A percentile compares a stretch with the other conserved stretches of the same genome.
These are phyloP conservation scores for Anthophora plumipes DNA, from an alignment of 2,888 invertebrate species.

Conservation along the genomic window DNA sequence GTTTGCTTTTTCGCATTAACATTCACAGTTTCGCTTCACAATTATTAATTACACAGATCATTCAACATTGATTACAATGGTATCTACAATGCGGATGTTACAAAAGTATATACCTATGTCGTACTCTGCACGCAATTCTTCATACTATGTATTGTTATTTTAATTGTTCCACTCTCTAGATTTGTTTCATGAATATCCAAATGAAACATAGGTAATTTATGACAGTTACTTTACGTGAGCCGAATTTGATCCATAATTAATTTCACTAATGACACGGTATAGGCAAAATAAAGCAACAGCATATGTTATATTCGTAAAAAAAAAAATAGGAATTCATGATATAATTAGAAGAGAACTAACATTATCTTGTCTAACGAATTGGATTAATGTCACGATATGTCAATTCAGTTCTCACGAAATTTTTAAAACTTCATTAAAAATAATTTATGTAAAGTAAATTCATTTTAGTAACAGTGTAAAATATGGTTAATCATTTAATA, in stretches of 20 bases:
- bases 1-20: constrained; percentile 58
- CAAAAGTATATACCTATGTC: constrained; percentile 68
- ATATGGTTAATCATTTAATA: too few relatives aligned
- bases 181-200: constrained; percentile 18
- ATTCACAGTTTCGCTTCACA: constrained; percentile 42
- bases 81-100: constrained; percentile 73
- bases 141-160: constrained; percentile 29
- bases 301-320: too few relatives aligned
- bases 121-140: constrained; percentile 42
- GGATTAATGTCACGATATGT: too few relatives aligned
- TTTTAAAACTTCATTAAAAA: too few relatives aligned
- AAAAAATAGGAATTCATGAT: too few relatives aligned
- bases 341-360: too few relatives aligned
- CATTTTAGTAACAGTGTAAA: too few relatives aligned
- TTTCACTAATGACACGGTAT: background rate
- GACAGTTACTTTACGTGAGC: background rate
- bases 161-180: constrained; percentile 39
- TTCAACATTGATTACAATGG: constrained; percentile 49
- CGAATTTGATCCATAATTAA: background rate
- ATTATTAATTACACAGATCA: constrained; percentile 44
- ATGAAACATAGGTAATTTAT: background rate
- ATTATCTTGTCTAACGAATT: too few relatives aligned
- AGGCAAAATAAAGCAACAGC: background rate
- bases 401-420: too few relatives aligned
- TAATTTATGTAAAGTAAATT: too few relatives aligned